Percentiles rank a stretch among this genome's conserved stretches.
Conservation (phyloP, 2,888 invertebrate genomes). For the Nomada ruficornis region DNA sequence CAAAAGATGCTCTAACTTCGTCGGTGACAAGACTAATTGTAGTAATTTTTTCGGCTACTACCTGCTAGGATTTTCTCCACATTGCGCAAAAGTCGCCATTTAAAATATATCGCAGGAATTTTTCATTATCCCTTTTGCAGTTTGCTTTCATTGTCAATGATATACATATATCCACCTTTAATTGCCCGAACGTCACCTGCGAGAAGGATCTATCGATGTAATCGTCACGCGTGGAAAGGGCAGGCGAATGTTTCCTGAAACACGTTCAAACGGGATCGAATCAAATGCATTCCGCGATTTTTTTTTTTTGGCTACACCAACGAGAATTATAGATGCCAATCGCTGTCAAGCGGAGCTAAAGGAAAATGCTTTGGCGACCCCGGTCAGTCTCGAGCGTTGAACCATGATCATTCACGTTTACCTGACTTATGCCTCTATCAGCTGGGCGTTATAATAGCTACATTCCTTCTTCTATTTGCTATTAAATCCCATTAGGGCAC, state of each 20-base stretch:
- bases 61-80: too few species aligned
- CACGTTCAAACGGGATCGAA: constrained; percentile 49
- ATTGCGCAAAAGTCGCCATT: too few species aligned
- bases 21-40: too few species aligned
- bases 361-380: constrained; percentile 58
- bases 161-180: background rate
- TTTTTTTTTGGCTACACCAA: constrained; percentile 50
- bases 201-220: constrained; percentile 37
- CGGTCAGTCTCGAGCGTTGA: constrained; percentile 71
- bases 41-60: too few species aligned
- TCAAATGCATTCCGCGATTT: constrained; percentile 47
- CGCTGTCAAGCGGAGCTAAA: constrained; percentile 55
- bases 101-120: background rate
- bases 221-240: constrained; percentile 38
- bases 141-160: background rate
- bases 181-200: constrained; percentile 3
- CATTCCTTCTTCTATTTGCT: background rate
- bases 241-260: constrained; percentile 52
- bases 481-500: too few species aligned
- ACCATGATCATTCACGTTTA: constrained; percentile 68
- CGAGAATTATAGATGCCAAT: constrained; percentile 59
- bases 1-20: too few species aligned
- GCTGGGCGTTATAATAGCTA: constrained; percentile 1
- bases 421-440: constrained; percentile 45
- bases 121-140: background rate